Evolutionary conservation across 2,888 invertebrate species (phyloP), one percentile per base, ranked within the genome.

Genomic region (Stenchaetothrips biformis): DNA sequence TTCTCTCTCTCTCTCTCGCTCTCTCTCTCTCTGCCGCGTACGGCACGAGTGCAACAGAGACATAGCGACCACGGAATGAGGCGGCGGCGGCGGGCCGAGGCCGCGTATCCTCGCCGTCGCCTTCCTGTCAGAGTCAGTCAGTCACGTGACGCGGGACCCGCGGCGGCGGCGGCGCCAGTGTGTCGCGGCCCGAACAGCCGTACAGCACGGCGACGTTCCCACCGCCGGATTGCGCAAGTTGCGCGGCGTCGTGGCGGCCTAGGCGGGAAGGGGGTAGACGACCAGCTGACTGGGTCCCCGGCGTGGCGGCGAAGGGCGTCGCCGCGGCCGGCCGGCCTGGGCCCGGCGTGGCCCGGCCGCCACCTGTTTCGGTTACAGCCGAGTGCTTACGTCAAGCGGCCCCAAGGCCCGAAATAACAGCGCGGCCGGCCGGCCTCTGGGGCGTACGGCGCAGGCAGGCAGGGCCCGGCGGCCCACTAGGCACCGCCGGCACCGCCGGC

Each of bases 371-470:
- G 2, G 67, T 74, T 74, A 74, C 67, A 74, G 67, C 21, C 67
- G 67, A 74, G 67, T 74, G 67, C 67, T 74, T 74, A 74, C 67
- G 67, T 74, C 67, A 74, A 25, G 67, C 67, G 67, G 67, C 25
- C 25, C 37, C 37, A 37, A 37, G 37, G 37, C 37, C 59, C 59
- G 18, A 59, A 59, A 59, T 59, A 59, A 59, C 37, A 53, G 53
- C 53, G 53, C 53, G 53, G 53, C 53, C 53, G 53, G 53, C 53
- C 53, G 13, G 8, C 53, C 11, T 18, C 53, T 11, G 13, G 18
- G 4, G 16, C 53, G 37, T 37, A 37, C 37, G 53, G 53, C 53
- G 13, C 53, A 53, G n/a, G n/a, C n/a, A n/a, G n/a, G n/a, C n/a
- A 37, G 37, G 37, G 37, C 53, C 53, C 53, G 53, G 11, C 53